Percentiles rank a stretch among this genome's conserved stretches.
These are phyloP conservation scores for Clarias pachynema DNA, from an alignment of 2,797 vertebrate species.

Conservation along the genomic window DNA sequence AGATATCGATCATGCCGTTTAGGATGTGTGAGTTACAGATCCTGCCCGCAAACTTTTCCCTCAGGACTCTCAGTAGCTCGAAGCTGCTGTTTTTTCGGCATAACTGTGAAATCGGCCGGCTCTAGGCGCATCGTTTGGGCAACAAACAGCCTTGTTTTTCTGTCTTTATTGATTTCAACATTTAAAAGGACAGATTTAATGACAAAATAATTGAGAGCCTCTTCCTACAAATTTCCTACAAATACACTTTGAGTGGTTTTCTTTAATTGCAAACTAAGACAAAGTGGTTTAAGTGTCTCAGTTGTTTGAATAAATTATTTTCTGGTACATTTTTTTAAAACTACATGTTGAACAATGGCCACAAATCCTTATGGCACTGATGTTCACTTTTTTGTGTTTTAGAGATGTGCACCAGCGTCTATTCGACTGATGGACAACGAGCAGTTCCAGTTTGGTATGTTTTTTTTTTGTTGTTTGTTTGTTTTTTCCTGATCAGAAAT, in stretches of 20 bases:
- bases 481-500: background rate
- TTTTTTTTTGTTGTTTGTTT: conserved; percentile 74
- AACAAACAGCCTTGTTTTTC: conserved; percentile 9
- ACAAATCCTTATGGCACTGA: background rate
- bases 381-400: conserved; percentile 24
- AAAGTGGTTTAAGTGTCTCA: background rate
- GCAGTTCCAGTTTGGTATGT: conserved; percentile 97
- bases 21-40: conserved; percentile 22
- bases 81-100: conserved; percentile 19
- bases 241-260: conserved; percentile 8
- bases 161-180: conserved; percentile 29
- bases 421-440: conserved; percentile 96
- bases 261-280: background rate
- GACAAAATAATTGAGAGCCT: conserved; percentile 9
- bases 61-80: conserved; percentile 19
- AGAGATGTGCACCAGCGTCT: conserved; percentile 98
- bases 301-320: background rate
- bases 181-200: conserved; percentile 39
- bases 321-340: background rate
- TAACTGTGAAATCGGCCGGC: background rate
- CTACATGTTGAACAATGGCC: background rate
- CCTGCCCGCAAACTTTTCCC: conserved; percentile 24
- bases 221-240: conserved; percentile 4
- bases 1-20: conserved; percentile 50
- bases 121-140: background rate